phyloP scores from a whole-genome alignment of 1,140 invertebrate species.

The Vollenhovia emeryi region DNA sequence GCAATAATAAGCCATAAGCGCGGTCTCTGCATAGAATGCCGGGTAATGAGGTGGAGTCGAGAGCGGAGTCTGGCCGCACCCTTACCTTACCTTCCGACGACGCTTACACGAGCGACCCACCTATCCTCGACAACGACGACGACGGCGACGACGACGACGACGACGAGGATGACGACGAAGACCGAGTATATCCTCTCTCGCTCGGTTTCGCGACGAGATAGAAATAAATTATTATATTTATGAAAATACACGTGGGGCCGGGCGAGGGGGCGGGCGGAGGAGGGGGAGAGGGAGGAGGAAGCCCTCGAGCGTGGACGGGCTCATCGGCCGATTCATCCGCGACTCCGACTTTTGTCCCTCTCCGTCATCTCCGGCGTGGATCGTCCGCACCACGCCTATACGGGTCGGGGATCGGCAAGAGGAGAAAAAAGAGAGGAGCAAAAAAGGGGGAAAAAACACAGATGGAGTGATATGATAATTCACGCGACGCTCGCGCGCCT shows the following conservation, averaged over 20 bases:
- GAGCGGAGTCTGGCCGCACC: constrained; percentile 84
- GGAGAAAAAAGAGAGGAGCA: background rate
- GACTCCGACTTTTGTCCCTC: constrained; percentile 69
- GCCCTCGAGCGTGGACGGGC: constrained; percentile 62
- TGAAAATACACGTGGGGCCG: constrained; percentile 66
- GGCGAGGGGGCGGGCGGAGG: background rate
- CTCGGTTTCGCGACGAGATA: constrained; percentile 73
- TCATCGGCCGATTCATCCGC: constrained; percentile 58
- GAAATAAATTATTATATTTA: constrained; percentile 79
- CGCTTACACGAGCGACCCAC: constrained; percentile 77
- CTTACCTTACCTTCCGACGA: constrained; percentile 81
- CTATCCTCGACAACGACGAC: constrained; percentile 69
- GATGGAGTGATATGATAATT: constrained; percentile 61
- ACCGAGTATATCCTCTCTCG: constrained; percentile 55
- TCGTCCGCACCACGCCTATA: constrained; percentile 67
- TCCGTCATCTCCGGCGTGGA: constrained; percentile 60
- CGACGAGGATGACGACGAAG: constrained; percentile 40
- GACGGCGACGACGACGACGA: constrained; percentile 48
- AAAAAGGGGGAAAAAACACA: constrained; percentile 43
- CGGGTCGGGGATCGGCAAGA: constrained; percentile 56
- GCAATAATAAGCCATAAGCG: constrained; percentile 85
- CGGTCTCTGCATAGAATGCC: constrained; percentile 85
- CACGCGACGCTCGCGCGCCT: constrained; percentile 4
- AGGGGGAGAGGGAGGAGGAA: constrained; percentile 54
- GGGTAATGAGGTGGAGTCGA: constrained; percentile 85